Evolutionary conservation across 2,888 invertebrate genomes (phyloP).

Genomic region (Synanthedon vespiformis): DNA sequence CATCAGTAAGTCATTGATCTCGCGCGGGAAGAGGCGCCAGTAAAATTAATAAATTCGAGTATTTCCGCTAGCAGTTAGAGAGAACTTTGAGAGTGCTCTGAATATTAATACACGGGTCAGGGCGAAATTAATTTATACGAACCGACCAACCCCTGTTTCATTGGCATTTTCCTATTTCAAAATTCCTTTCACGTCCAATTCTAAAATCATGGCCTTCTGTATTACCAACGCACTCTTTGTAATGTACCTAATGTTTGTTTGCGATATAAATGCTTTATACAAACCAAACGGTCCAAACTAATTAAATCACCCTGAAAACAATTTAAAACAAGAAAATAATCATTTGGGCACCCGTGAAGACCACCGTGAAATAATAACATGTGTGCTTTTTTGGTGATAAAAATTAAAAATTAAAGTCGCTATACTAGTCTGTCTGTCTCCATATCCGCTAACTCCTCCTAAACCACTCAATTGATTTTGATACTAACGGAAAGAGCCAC

Average conservation of each 20-base stretch:
- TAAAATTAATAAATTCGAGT: slow-evolving; percentile 58
- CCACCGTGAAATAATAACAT: too few species aligned
- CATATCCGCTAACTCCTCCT: too few species aligned
- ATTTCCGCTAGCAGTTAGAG: slow-evolving; percentile 55
- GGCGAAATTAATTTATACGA: slow-evolving; percentile 61
- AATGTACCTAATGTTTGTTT: neutral
- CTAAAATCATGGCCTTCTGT: slow-evolving; percentile 35
- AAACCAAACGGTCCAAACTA: too few species aligned
- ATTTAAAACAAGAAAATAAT: too few species aligned
- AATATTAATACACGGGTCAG: slow-evolving; percentile 65
- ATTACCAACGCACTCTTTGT: slow-evolving; percentile 3
- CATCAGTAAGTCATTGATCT: slow-evolving; percentile 19
- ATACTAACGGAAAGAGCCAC: too few species aligned
- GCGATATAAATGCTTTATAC: too few species aligned
- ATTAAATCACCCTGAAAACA: too few species aligned
- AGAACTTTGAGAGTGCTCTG: slow-evolving; percentile 62
- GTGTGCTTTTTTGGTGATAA: too few species aligned
- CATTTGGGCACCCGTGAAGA: too few species aligned
- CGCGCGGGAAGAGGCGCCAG: slow-evolving; percentile 32
- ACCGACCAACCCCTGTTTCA: slow-evolving; percentile 51
- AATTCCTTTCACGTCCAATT: slow-evolving; percentile 46
- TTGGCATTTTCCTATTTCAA: slow-evolving; percentile 48
- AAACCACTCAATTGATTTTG: too few species aligned
- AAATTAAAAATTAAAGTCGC: too few species aligned
- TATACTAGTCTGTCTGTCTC: too few species aligned